Evolutionary conservation across 1,140 invertebrate genomes (phyloP).

Genomic region (Tenebrio molitor): DNA sequence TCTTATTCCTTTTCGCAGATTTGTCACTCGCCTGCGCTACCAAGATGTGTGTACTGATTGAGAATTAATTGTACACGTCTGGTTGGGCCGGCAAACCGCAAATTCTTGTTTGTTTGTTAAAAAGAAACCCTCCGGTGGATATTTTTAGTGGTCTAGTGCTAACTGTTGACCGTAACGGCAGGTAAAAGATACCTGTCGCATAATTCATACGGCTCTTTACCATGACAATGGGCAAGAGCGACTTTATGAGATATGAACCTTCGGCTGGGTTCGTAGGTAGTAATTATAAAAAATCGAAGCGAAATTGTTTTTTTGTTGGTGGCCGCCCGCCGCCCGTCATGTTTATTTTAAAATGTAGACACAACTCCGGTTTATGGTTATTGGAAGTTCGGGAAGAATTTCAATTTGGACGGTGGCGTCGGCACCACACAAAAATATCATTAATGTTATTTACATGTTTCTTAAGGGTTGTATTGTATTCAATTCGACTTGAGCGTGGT

Average conservation of each 20-base stretch:
- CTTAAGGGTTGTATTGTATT: slow-evolving; percentile 32
- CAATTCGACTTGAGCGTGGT: background rate
- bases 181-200: slow-evolving; percentile 46
- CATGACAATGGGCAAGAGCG: slow-evolving; percentile 19
- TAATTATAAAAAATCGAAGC: slow-evolving; percentile 41
- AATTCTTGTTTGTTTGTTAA: too few relatives aligned
- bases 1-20: too few relatives aligned
- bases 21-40: too few relatives aligned
- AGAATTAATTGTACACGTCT: too few relatives aligned
- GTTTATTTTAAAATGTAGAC: slow-evolving; percentile 44
- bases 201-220: slow-evolving; percentile 41
- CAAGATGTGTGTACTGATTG: too few relatives aligned
- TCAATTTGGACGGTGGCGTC: slow-evolving; percentile 17
- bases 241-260: slow-evolving; percentile 32
- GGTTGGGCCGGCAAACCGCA: too few relatives aligned
- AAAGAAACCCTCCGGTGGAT: too few relatives aligned
- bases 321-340: slow-evolving; percentile 16
- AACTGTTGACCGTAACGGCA: slow-evolving; percentile 3
- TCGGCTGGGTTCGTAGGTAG: slow-evolving; percentile 20
- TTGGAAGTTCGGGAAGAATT: slow-evolving; percentile 28
- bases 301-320: slow-evolving; percentile 19
- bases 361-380: slow-evolving; percentile 36
- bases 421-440: slow-evolving; percentile 9
- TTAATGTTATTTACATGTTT: slow-evolving; percentile 43
- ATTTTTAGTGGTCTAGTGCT: background rate